A percentile compares a stretch with the other conserved stretches of the same genome.
phyloP scores from a whole-genome alignment of 2,113 vertebrate genomes.

The Hippocampus zosterae region DNA sequence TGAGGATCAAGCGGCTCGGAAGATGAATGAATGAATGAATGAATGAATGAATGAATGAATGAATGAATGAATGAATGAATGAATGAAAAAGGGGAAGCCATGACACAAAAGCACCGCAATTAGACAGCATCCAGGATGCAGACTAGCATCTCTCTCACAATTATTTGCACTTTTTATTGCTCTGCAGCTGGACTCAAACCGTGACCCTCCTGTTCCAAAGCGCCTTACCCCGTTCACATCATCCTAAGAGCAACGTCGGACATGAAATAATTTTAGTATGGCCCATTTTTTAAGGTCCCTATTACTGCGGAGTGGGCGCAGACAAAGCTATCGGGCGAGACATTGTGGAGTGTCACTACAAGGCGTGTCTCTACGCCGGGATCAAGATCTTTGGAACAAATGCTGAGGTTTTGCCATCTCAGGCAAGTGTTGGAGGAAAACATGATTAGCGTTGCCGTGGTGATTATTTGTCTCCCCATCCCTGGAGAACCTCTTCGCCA shows the following conservation, averaged over 20 bases:
- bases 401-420: conserved; percentile 65
- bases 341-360: conserved; percentile 75
- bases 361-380: conserved; percentile 62
- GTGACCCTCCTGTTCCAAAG: neutral
- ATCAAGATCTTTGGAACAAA: conserved; percentile 59
- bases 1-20: no score
- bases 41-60: no score
- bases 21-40: no score
- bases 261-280: neutral
- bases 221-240: no score
- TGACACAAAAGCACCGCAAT: no score
- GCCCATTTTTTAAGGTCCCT: conserved; percentile 72
- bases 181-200: neutral
- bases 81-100: no score
- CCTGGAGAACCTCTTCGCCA: fast-evolving
- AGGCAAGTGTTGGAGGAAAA: conserved; percentile 45
- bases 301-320: conserved; percentile 84
- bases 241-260: neutral
- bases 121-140: no score
- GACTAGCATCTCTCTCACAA: neutral
- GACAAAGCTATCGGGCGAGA: conserved; percentile 78
- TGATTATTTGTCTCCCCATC: neutral
- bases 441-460: no score
- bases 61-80: no score
- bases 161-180: neutral